Evolutionary conservation across 2,113 vertebrate species (phyloP), one percentile per base, ranked within the genome.

Genomic region (Redunca redunca): DNA sequence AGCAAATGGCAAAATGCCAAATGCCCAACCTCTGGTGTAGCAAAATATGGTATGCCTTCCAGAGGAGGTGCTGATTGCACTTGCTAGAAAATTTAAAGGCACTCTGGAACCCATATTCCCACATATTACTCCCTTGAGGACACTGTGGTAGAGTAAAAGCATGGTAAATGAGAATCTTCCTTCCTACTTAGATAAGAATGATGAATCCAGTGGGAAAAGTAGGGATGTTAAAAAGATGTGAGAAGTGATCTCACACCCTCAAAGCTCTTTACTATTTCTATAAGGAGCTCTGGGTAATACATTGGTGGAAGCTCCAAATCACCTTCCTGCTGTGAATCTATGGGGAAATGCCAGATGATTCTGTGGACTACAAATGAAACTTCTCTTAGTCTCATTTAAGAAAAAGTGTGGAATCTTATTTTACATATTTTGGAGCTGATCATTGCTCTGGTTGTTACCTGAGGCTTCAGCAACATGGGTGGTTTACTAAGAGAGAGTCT

Each of bases 241-340:
- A 91, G 95, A 71, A 93, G 53, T 97, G 97, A 97, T 94, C 93
- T 98, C 98, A 98, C 57, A 74, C 13, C 33, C 43, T 97, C 89
- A 52, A n/a, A 88, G n/a, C 40, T 92, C 80, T 93, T 97, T 92
- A 3, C 23, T 71, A 28, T 62, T 62, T 33, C 80, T 90, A 26
- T 12, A n/a, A 21, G 82, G 53, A 52, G 4, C 88, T 85, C 84
- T 88, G 33, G 93, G 91, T 91, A 85, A 55, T 82, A 55, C 4
- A 36, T 5, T 50, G 53, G 82, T 62, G 33, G 40, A 88, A 48
- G 15, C 19, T 52, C 33, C 21, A 43, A 33, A 94, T 67, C 26
- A n/a, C 28, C 84, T 71, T 94, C 13, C 60, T 83, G 25, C 43
- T 97, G 25, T 87, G 90, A 90, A 95, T 93, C 95, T 94, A 2